Evolutionary conservation across 2,797 vertebrate genomes (phyloP).

Genomic region (Sebastes diaconus): DNA sequence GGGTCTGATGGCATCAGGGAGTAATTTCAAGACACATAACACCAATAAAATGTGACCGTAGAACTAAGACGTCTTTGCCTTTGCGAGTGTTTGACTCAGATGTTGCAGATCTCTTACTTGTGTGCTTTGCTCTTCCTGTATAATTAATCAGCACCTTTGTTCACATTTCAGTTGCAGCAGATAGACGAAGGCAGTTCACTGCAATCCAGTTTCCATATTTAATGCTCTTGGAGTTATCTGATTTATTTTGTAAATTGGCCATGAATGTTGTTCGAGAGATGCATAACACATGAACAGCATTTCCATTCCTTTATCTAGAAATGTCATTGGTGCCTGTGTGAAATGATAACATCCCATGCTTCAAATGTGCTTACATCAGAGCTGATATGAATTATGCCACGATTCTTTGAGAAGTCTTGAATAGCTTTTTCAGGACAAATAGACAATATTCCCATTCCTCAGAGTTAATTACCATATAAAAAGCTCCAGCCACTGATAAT

Average conservation of each 20-base stretch:
- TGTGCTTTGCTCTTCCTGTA: conserved; percentile 1
- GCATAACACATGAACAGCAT: conserved; percentile 39
- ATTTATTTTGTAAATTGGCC: conserved; percentile 57
- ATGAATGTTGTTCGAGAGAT: conserved; percentile 39
- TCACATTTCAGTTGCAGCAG: conserved; percentile 12
- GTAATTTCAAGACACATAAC: neutral
- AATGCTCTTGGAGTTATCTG: conserved; percentile 37
- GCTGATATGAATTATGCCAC: conserved; percentile 55
- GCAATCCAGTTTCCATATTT: conserved; percentile 28
- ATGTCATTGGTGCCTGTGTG: conserved; percentile 40
- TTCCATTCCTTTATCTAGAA: conserved; percentile 48
- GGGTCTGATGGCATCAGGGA: neutral
- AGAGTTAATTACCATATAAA: conserved; percentile 81
- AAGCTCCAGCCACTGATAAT: conserved; percentile 65
- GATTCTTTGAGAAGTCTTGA: conserved; percentile 61
- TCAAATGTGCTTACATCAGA: conserved; percentile 51
- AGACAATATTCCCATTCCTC: conserved; percentile 70
- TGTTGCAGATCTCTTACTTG: neutral
- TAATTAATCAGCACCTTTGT: conserved; percentile 36
- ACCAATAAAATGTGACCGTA: neutral
- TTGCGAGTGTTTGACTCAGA: conserved; percentile 9
- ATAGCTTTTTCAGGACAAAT: conserved; percentile 68
- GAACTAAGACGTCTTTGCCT: neutral
- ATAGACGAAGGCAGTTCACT: conserved; percentile 1
- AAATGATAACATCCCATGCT: conserved; percentile 55